Conservation (phyloP, 2,888 invertebrate genomes). For the Oscheius sp. region DNA sequence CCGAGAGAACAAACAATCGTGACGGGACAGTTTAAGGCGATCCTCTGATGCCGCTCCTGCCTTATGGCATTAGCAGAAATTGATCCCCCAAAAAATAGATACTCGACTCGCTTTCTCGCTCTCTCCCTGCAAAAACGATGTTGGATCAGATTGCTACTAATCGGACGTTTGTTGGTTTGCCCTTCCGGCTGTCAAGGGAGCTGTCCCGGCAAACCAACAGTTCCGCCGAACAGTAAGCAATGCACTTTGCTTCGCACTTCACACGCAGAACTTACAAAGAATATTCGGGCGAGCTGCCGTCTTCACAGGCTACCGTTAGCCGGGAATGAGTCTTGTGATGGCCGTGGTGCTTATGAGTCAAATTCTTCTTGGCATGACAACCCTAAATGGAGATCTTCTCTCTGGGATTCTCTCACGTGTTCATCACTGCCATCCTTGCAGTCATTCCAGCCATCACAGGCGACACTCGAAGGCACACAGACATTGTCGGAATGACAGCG, state of each 20-base stretch:
- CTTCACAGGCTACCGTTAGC: constrained; percentile 62
- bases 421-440: constrained; percentile 60
- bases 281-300: constrained; percentile 65
- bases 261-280: constrained; percentile 55
- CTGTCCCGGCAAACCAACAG: constrained; percentile 23
- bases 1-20: constrained; percentile 29
- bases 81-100: too few relatives aligned
- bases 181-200: constrained; percentile 27
- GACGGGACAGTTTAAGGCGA: constrained; percentile 26
- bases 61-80: too few relatives aligned
- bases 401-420: constrained; percentile 29
- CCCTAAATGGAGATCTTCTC: constrained; percentile 23
- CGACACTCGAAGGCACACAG: constrained; percentile 54
- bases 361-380: constrained; percentile 15
- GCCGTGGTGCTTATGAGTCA: constrained; percentile 33
- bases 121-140: neutral
- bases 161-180: constrained; percentile 24
- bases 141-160: constrained; percentile 18
- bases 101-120: too few relatives aligned
- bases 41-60: neutral
- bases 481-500: constrained; percentile 52
- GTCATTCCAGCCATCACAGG: constrained; percentile 60
- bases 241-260: constrained; percentile 18
- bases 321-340: constrained; percentile 31
- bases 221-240: too few relatives aligned